These are phyloP conservation scores for Uloborus plumipes DNA, from an alignment of 2,888 invertebrate genomes.

Conservation along the genomic window DNA sequence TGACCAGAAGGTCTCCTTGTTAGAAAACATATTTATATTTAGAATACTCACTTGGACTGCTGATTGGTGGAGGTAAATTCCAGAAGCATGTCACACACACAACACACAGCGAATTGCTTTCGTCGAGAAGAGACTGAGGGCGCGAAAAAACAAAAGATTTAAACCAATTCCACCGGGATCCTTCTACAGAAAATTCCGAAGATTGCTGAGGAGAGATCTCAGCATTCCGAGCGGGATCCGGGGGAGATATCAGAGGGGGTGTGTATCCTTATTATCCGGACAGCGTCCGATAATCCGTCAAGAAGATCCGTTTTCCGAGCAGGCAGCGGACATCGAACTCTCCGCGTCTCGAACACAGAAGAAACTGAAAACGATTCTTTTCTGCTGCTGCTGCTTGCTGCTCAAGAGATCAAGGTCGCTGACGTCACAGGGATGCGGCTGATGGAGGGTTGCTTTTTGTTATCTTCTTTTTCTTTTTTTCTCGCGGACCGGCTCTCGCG, in stretches of 20 bases:
- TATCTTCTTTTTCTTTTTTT: no score
- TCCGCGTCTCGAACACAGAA: constrained; percentile 10
- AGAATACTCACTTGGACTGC: constrained; percentile 31
- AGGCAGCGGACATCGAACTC: constrained; percentile 44
- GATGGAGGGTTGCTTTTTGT: no score
- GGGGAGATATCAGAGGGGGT: neutral
- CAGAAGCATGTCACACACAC: constrained; percentile 32
- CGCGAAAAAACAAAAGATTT: neutral
- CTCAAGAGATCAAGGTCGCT: constrained; percentile 49
- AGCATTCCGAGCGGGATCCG: constrained; percentile 45
- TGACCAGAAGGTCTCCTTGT: no score
- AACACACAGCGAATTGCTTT: no score
- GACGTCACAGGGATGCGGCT: constrained; percentile 24
- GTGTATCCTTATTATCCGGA: neutral
- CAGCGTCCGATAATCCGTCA: no score
- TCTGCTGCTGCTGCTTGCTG: constrained; percentile 28
- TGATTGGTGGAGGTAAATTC: constrained; percentile 50
- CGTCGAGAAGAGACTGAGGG: no score
- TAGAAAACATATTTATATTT: no score
- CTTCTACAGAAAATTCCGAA: constrained; percentile 17
- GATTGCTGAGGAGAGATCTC: constrained; percentile 18
- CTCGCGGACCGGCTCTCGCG: neutral
- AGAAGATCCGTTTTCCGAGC: neutral
- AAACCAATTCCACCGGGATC: constrained; percentile 6
- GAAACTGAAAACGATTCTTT: constrained; percentile 48